Base-by-base conservation (phyloP, 2,113 vertebrate species). In the Dolichallabes microphthalmus region DNA sequence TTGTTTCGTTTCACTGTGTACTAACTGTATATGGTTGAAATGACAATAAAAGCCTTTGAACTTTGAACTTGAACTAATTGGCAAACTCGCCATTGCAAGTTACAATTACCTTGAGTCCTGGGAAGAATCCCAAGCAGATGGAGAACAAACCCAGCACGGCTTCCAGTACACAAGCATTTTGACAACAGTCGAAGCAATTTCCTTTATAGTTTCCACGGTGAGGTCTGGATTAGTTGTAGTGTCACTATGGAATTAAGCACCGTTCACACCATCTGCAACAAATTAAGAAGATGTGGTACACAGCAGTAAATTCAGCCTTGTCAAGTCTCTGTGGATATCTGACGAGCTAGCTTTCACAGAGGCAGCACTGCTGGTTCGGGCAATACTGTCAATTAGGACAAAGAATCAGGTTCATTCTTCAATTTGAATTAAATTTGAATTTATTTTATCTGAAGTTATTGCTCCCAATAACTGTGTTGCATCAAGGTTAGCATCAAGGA, bases 231-330 rank as follows among this genome's bases (percentile, higher is more conserved):
- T 50, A 81, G 57, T 27, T 45, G 39, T 45, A 80, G 61, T 53
- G 60, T 50, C 25, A 19, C 19, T n/a, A 52, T 15, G 80, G 45
- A 68, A 69, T 53, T 20, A 55, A 68, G 27, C 63, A 32, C n/a
- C 63, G 20, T 53, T 27, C 13, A 53, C 27, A 68, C 63, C 45
- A 22, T 55, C 45, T 53, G 64, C n/a, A 27, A 22, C 9, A 82
- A 82, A 82, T 68, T 53, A 69, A 32, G n/a, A 55, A 55, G 27
- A 53, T 55, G 27, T 82, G 64, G 32, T 22, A 19, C 80, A 57
- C 74, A 32, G 52, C 74, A 19, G 7, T 57, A 53, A 69, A 69
- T 69, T 27, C 17, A 35, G 80, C 80, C 50, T 66, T 20, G 80
- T 68, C 63, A 55, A 2, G 4, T 82, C 63, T 82, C 80, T 15